Evolutionary conservation across 2,888 invertebrate species (phyloP), one percentile per base, ranked within the genome.

Genomic region (Bugula neritina): DNA sequence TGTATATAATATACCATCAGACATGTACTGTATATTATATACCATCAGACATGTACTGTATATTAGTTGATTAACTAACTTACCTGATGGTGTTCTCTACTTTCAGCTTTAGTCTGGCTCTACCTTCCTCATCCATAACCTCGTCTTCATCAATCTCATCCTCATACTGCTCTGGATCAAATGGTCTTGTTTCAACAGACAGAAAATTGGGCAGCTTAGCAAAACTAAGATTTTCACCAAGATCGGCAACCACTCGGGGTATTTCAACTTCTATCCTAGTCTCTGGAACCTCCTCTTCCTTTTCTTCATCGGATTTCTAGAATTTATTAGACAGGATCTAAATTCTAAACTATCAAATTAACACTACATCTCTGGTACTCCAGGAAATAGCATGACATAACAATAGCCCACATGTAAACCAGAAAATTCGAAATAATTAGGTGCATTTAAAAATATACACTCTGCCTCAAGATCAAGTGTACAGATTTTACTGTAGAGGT

Each of bases 111-210:
- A 87, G 77, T 72, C 92, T 89, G 3, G 93, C 92, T 73, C 97
- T 88, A 79, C 98, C 99, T 86, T 99, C 99, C 80, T 99, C 98
- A 81, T 99, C 98, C 77, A 96, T 86, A 0, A 94, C 93, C 83
- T 97, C 97, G 83, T 98, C 97, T 78, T 99, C 98, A 81, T 99
- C 98, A 76, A 97, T 93, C 86, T 99, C 99, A 85, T 98, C 97
- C 83, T 99, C 98, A 82, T 98, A 99, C 0, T 93, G 93, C 74
- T 90, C 91, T 0, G 91, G 90, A 82, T 98, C 97, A 81, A 96
- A 99, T 0, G 98, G 98, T 75, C 84, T 87, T 0, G 96, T 96
- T 84, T 98, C 98, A 55, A 99, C 95, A 0, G 96, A 97, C 80
- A 99, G 89, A 85, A 99, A 99, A 85, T 99, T 99, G 1, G 99